These are phyloP conservation scores for Glyptemys insculpta DNA, from an alignment of 2,797 vertebrate genomes.

Conservation along the genomic window DNA sequence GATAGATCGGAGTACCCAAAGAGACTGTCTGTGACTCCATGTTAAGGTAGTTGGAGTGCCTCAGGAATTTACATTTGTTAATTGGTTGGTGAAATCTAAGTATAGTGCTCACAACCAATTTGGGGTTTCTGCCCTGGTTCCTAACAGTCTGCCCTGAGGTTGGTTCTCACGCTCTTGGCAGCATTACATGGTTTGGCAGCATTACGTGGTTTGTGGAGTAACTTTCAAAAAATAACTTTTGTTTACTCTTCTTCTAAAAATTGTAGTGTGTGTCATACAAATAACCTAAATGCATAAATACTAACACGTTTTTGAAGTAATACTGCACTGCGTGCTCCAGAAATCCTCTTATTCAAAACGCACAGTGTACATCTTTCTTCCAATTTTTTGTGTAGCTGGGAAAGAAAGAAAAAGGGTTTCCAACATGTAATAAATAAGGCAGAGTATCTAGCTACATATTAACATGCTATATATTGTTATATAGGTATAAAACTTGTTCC, in stretches of 20 bases:
- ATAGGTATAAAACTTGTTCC: neutral
- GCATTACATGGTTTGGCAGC: too few relatives aligned
- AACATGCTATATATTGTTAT: neutral
- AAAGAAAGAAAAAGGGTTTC: neutral
- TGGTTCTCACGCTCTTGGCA: too few relatives aligned
- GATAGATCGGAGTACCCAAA: too few relatives aligned
- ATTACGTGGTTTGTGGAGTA: too few relatives aligned
- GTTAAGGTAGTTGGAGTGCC: too few relatives aligned
- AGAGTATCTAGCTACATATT: neutral
- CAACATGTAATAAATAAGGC: neutral
- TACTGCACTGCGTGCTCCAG: neutral
- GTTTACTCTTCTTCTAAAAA: rapidly evolving
- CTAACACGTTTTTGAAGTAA: neutral
- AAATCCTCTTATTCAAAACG: neutral
- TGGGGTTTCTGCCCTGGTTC: too few relatives aligned
- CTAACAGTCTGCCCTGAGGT: too few relatives aligned
- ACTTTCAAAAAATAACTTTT: neutral
- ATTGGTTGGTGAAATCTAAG: too few relatives aligned
- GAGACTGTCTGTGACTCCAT: too few relatives aligned
- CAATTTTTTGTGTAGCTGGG: rapidly evolving
- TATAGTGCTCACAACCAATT: too few relatives aligned
- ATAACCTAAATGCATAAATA: neutral
- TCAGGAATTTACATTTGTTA: too few relatives aligned
- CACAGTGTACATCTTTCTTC: rapidly evolving
- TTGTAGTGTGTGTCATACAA: neutral